These are phyloP conservation scores for Chaenogobius annularis DNA, from an alignment of 2,113 vertebrate species.

Conservation along the genomic window DNA sequence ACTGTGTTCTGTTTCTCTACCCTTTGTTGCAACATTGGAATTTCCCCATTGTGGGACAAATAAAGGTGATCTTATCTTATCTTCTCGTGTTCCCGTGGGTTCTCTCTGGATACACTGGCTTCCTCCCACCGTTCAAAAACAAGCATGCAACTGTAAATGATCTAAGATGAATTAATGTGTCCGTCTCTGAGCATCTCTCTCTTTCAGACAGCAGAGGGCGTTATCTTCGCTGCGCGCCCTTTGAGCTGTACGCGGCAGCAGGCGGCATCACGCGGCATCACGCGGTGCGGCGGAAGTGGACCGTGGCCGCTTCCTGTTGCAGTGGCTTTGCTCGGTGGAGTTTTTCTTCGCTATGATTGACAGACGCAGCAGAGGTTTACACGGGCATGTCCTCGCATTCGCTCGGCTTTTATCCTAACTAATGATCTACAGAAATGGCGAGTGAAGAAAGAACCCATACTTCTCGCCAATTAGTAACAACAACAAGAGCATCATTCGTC, in stretches of 20 bases:
- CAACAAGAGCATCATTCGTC: slow-evolving; percentile 59
- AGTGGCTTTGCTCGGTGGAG: slow-evolving; percentile 4
- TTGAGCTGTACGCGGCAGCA: slow-evolving; percentile 28
- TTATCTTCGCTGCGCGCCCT: background rate
- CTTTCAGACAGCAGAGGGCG: slow-evolving; percentile 10
- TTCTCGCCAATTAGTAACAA: slow-evolving; percentile 40
- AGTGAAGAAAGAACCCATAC: slow-evolving; percentile 49
- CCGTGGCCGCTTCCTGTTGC: slow-evolving; percentile 32
- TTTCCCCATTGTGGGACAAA: no score
- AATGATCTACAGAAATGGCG: slow-evolving; percentile 71
- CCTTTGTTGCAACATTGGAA: no score
- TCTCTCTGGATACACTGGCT: no score
- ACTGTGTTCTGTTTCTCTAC: no score
- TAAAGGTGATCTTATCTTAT: no score
- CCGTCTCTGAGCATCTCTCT: no score
- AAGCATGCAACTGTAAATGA: no score
- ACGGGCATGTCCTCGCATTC: slow-evolving; percentile 53
- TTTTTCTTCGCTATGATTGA: slow-evolving; percentile 63
- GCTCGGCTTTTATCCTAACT: slow-evolving; percentile 50
- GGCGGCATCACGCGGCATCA: background rate
- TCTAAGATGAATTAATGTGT: no score
- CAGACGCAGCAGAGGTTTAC: slow-evolving; percentile 66
- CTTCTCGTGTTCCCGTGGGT: no score
- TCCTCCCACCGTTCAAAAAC: no score
- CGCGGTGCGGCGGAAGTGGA: slow-evolving; percentile 32